Evolutionary conservation across 2,113 vertebrate genomes (phyloP).

Genomic region (human (Homo sapiens)): DNA sequence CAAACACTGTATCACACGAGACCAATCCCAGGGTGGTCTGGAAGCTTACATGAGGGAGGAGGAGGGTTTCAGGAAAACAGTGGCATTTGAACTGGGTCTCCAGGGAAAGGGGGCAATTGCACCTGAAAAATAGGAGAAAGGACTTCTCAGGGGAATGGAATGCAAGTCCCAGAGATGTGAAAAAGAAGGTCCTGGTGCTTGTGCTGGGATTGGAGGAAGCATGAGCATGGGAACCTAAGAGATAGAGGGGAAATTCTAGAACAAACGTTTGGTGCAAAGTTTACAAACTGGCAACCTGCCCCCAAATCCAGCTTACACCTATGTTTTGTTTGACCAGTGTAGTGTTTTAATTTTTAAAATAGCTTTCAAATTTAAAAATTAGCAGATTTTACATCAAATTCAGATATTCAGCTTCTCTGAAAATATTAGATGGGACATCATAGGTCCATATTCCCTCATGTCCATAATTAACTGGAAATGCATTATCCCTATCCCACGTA

Average conservation of each 20-base stretch:
- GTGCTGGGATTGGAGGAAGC: not conserved
- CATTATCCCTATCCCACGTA: not conserved
- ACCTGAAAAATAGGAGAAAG: not conserved
- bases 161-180: not conserved
- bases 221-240: not conserved
- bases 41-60: not conserved
- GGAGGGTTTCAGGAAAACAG: not conserved
- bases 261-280: not conserved
- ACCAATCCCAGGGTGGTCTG: no score
- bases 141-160: no score
- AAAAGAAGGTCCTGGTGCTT: not conserved
- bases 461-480: not conserved
- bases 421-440: not conserved
- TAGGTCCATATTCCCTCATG: accelerated
- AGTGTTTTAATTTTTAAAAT: not conserved
- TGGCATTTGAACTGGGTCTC: not conserved
- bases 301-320: not conserved
- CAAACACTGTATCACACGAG: not conserved
- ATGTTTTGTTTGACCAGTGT: not conserved
- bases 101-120: not conserved
- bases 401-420: not conserved
- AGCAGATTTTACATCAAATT: not conserved
- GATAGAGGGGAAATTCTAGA: not conserved
- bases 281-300: not conserved
- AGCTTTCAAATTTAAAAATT: not conserved